These are phyloP conservation scores for Diplolepis rosae DNA, from an alignment of 2,888 invertebrate genomes.

Conservation along the genomic window DNA sequence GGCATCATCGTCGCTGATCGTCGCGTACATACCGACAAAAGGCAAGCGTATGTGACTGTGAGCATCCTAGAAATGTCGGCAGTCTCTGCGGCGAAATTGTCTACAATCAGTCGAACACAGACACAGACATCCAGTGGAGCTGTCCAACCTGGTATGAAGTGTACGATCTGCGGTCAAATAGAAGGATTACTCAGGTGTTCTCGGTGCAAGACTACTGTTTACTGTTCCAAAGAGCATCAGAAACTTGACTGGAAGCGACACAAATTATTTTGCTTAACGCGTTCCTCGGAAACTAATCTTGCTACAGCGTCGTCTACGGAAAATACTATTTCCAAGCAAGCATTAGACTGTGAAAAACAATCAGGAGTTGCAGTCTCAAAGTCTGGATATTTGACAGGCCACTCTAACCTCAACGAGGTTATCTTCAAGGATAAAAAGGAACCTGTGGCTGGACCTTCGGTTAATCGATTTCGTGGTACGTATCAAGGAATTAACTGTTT, in stretches of 20 bases:
- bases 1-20: too few species aligned
- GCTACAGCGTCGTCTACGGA: neutral
- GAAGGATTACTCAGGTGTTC: constrained; percentile 82
- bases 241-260: constrained; percentile 86
- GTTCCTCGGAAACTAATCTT: neutral
- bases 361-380: neutral
- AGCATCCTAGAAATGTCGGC: constrained; percentile 57
- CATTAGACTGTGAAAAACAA: neutral
- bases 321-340: neutral
- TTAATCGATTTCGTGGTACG: constrained; percentile 9
- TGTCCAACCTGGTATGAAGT: constrained; percentile 57
- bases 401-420: constrained; percentile 14
- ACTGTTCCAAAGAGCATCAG: constrained; percentile 88
- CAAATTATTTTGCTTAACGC: constrained; percentile 73
- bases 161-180: constrained; percentile 78
- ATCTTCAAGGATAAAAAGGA: neutral
- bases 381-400: neutral
- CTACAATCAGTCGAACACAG: constrained; percentile 61
- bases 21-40: neutral
- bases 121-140: constrained; percentile 51
- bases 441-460: constrained; percentile 14
- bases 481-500: neutral
- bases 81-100: constrained; percentile 25
- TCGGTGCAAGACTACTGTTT: constrained; percentile 83
- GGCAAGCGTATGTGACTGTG: constrained; percentile 57